These are phyloP conservation scores for Mellivora capensis DNA, from an alignment of 2,113 vertebrate species.

Conservation along the genomic window DNA sequence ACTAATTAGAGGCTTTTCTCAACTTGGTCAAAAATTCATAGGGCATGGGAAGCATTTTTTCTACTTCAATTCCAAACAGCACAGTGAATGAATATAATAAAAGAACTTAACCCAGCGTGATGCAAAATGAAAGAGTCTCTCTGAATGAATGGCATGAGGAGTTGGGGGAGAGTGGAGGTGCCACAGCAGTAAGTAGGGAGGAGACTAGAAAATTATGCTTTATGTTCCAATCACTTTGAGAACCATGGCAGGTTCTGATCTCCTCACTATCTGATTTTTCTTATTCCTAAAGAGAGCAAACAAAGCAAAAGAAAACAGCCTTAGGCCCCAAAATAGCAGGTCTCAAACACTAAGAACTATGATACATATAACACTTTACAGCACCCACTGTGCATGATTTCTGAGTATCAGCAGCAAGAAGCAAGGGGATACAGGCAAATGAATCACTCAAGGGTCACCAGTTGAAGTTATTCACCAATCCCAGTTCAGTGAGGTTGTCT, in stretches of 20 bases:
- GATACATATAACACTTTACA: background rate
- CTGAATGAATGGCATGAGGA: background rate
- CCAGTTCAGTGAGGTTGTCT: background rate
- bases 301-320: slow-evolving; percentile 38
- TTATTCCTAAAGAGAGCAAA: slow-evolving; percentile 19
- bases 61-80: slow-evolving; percentile 32
- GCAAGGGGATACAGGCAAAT: background rate
- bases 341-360: background rate
- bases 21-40: slow-evolving; percentile 45
- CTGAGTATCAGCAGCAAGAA: background rate
- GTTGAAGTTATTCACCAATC: background rate
- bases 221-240: background rate
- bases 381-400: background rate
- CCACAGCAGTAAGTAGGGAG: background rate
- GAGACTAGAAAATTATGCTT: slow-evolving; percentile 9
- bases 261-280: background rate
- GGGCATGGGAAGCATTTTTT: background rate
- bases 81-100: background rate
- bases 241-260: slow-evolving; percentile 8
- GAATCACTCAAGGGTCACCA: background rate
- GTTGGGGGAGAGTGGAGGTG: background rate
- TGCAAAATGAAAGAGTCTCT: background rate
- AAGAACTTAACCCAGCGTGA: slow-evolving; percentile 16
- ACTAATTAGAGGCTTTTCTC: slow-evolving; percentile 44
- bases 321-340: slow-evolving; percentile 22